Base-by-base conservation (phyloP, 2,888 invertebrate genomes). In the Torymus auratus region DNA sequence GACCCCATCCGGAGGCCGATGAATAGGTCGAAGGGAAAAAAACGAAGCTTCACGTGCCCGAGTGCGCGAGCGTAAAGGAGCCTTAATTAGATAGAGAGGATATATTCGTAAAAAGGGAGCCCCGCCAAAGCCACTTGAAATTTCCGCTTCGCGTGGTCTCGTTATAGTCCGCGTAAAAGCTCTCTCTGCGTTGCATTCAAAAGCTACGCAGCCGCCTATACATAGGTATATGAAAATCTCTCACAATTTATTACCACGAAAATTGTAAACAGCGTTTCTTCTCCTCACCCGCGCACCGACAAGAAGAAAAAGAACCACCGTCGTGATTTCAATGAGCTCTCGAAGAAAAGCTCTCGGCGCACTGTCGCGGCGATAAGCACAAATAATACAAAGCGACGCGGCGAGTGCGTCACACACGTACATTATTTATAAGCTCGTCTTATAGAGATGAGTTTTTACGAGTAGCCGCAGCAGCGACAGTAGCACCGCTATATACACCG, bases 21-120 rank as follows among this genome's bases (percentile, higher is more conserved):
- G 55, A 56, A 69, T 69, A 70, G 50, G 70, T 17, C 41, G 3
- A 50, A 58, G 64, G 11, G 11, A 62, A 69, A 23, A 77, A 76
- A 56, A 69, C 28, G 11, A 52, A n/a, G 69, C 62, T 41, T 41
- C 41, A 41, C 41, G 41, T 41, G 52, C 12, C 55, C 20, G 20
- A 11, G 20, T 13, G 53, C n/a, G 28, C 17, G 61, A 64, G 62
- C 41, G 41, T 41, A 41, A 41, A 41, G 7, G 41, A 41, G 7
- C 41, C 41, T 62, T 72, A 62, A 72, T 73, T 64, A 73, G 73
- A 56, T 14, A 12, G 60, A 56, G 17, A 23, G 53, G 53, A 53
- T 20, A 62, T 72, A 72, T 62, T 53, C 62, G 72, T n/a, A 28
- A 41, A 7, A 28, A 41, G 7, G 62, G 60, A 17, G 53, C 52